Conservation (phyloP, 2,888 invertebrate species). For the Teleogryllus oceanicus region DNA sequence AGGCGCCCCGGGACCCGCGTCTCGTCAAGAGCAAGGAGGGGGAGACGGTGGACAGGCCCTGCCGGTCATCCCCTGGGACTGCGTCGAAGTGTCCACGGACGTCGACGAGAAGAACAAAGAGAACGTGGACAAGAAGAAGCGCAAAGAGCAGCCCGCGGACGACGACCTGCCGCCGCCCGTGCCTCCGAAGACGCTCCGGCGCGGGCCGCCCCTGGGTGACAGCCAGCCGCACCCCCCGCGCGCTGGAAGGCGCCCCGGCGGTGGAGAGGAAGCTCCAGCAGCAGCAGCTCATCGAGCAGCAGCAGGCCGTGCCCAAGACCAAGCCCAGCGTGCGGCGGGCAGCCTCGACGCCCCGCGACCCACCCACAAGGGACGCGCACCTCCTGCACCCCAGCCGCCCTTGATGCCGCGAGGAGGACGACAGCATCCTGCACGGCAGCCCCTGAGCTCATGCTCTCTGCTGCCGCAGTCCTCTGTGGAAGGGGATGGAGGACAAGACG, state of each 20-base stretch:
- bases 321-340: background rate
- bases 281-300: background rate
- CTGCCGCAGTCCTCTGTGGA: constrained; percentile 38
- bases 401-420: constrained; percentile 37
- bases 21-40: background rate
- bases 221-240: no score
- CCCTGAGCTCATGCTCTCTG: constrained; percentile 79
- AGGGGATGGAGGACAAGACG: background rate
- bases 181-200: constrained; percentile 22
- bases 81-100: background rate
- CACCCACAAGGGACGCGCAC: background rate
- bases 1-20: background rate
- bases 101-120: background rate
- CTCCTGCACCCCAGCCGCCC: constrained; percentile 24
- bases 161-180: background rate
- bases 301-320: background rate
- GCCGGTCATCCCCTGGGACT: background rate
- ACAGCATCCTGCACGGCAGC: constrained; percentile 59
- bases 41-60: background rate
- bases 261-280: no score
- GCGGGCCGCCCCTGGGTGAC: background rate
- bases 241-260: no score
- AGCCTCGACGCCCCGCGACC: no score
- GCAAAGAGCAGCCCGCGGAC: no score
- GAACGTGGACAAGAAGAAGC: background rate